These are phyloP conservation scores for Cecropterus lyciades DNA, from an alignment of 1,140 invertebrate genomes.

Conservation along the genomic window DNA sequence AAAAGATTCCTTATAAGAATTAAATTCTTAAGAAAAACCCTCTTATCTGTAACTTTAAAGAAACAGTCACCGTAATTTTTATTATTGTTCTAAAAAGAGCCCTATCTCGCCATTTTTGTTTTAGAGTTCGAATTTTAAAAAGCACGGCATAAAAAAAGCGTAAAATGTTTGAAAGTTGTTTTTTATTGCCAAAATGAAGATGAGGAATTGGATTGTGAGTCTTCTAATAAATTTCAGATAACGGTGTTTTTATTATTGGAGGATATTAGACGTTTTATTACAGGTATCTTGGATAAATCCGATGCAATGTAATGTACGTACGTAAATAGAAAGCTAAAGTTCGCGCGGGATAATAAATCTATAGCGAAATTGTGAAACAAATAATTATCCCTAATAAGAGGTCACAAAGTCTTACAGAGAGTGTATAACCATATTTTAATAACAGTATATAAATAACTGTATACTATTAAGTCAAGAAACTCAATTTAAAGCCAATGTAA, in stretches of 20 bases:
- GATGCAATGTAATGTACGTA: background rate
- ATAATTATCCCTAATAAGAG: too few species aligned
- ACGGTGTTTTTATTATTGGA: conserved; percentile 46
- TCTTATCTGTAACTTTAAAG: conserved; percentile 59
- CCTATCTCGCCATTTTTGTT: conserved; percentile 64
- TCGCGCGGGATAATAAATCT: too few species aligned
- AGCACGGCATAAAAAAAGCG: conserved; percentile 59
- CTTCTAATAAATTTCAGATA: conserved; percentile 51
- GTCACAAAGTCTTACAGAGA: too few species aligned
- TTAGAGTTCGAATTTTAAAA: conserved; percentile 71
- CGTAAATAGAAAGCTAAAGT: background rate
- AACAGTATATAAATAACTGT: too few species aligned
- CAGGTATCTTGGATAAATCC: conserved; percentile 23
- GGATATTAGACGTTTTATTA: conserved; percentile 43
- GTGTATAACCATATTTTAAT: too few species aligned
- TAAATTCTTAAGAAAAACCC: conserved; percentile 69
- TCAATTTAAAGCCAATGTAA: conserved; percentile 5
- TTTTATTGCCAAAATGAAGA: conserved; percentile 55
- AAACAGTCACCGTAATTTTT: conserved; percentile 65
- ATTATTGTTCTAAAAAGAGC: conserved; percentile 65
- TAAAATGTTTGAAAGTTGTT: conserved; percentile 59
- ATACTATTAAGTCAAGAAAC: too few species aligned
- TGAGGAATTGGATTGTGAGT: conserved; percentile 42
- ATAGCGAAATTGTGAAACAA: too few species aligned
- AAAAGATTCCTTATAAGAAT: conserved; percentile 76